These are phyloP conservation scores for Gryon sp. DNA, from an alignment of 1,140 invertebrate genomes.

Conservation along the genomic window DNA sequence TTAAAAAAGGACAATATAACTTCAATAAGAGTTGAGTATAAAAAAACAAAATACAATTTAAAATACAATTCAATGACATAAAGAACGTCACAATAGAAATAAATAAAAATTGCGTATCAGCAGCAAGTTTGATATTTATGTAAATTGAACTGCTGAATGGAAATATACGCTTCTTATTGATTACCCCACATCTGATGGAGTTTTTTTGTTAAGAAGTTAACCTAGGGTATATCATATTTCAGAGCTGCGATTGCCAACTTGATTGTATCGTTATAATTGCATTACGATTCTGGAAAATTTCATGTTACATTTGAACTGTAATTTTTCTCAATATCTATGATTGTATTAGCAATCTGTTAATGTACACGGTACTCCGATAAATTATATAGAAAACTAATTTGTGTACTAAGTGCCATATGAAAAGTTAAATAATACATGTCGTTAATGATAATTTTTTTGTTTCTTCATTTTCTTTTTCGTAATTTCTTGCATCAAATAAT, in stretches of 20 bases:
- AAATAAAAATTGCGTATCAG: slow-evolving; percentile 1
- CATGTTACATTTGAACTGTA: not conserved
- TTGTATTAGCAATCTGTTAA: slow-evolving; percentile 25
- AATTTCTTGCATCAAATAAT: too few relatives aligned
- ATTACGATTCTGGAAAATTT: slow-evolving; percentile 10
- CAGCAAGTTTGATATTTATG: slow-evolving; percentile 12
- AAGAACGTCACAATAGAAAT: slow-evolving; percentile 12
- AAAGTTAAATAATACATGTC: too few relatives aligned
- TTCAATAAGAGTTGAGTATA: slow-evolving; percentile 8
- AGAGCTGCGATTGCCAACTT: slow-evolving; percentile 1
- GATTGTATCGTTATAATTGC: slow-evolving; percentile 3
- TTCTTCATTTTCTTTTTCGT: too few relatives aligned
- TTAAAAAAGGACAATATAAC: slow-evolving; percentile 14
- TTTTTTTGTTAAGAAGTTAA: slow-evolving; percentile 11
- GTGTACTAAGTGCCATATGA: too few relatives aligned
- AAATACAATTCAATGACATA: slow-evolving; percentile 10
- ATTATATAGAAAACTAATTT: slow-evolving; percentile 11
- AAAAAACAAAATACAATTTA: not conserved
- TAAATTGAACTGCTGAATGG: slow-evolving; percentile 8
- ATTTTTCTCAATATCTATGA: slow-evolving; percentile 28
- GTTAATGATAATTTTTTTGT: too few relatives aligned
- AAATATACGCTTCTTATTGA: slow-evolving; percentile 17
- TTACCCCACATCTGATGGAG: not conserved
- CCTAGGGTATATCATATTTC: too few relatives aligned
- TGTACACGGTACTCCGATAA: not conserved